A percentile compares a stretch with the other conserved stretches of the same genome.
These are phyloP conservation scores for Andrena trimmerana DNA, from an alignment of 2,888 invertebrate species.

Conservation along the genomic window DNA sequence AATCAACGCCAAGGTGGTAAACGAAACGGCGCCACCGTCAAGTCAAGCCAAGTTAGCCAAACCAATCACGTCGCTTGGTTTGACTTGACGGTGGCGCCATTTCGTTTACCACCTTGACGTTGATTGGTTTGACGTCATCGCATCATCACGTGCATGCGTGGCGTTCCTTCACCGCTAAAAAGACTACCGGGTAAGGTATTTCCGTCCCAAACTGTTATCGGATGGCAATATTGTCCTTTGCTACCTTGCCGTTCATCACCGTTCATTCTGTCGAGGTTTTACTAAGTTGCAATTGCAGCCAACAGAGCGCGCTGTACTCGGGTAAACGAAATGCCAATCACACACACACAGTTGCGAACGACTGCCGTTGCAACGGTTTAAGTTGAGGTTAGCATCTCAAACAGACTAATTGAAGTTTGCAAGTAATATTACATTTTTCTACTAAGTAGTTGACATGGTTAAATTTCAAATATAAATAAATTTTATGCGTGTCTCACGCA, in stretches of 20 bases:
- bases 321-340: not conserved
- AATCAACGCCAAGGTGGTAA: no score
- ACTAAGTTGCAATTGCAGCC: no score
- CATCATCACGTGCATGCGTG: no score
- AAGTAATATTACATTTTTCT: not conserved
- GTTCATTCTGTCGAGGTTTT: not conserved
- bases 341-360: not conserved
- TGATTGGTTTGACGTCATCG: no score
- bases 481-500: not conserved
- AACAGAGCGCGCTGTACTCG: not conserved
- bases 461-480: not conserved
- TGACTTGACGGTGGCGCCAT: no score
- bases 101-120: no score
- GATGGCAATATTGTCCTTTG: not conserved
- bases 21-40: no score
- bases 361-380: not conserved
- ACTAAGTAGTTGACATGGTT: not conserved
- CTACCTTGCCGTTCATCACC: not conserved
- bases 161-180: no score
- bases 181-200: no score
- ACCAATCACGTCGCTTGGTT: no score
- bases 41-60: no score
- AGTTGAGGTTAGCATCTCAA: conserved; percentile 7
- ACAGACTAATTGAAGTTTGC: not conserved
- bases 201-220: no score